Percentiles rank a stretch among this genome's conserved stretches.
Evolutionary conservation across 2,113 vertebrate genomes (phyloP).

Genomic region (Acanthochromis polyacanthus): DNA sequence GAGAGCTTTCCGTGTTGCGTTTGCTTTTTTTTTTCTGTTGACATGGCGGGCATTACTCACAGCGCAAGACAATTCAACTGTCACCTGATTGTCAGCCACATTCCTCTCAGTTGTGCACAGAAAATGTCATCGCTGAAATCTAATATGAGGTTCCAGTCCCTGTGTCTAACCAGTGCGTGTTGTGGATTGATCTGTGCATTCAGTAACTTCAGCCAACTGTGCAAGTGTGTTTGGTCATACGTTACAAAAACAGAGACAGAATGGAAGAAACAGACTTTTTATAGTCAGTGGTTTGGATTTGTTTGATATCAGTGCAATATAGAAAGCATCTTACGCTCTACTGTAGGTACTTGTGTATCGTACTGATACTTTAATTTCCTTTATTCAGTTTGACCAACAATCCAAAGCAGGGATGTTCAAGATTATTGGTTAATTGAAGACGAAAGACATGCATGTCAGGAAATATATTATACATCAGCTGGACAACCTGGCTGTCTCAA

Average conservation of each 20-base stretch:
- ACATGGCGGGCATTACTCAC: slow-evolving; percentile 5
- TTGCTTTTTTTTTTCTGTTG: slow-evolving; percentile 44
- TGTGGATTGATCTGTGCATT: slow-evolving; percentile 39
- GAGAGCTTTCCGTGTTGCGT: slow-evolving; percentile 27
- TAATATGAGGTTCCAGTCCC: slow-evolving; percentile 32
- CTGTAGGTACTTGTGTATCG: not conserved
- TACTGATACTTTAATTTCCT: not conserved
- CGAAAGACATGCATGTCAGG: no score
- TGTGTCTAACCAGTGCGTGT: slow-evolving; percentile 32
- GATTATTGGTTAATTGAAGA: no score
- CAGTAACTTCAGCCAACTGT: slow-evolving; percentile 23
- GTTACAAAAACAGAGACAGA: not conserved
- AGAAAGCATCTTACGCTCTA: not conserved
- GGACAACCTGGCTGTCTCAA: no score
- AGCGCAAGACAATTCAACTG: slow-evolving; percentile 5
- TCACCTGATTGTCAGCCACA: slow-evolving; percentile 31
- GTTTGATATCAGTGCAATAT: slow-evolving; percentile 3
- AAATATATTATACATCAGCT: no score
- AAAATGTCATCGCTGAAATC: slow-evolving; percentile 34
- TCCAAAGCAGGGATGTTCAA: no score
- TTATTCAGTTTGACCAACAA: no score
- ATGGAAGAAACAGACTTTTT: not conserved
- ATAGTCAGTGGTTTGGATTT: not conserved
- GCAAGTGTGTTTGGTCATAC: slow-evolving; percentile 35
- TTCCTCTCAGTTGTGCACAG: not conserved